Evolutionary conservation across 1,140 invertebrate genomes (phyloP), one percentile per base, ranked within the genome.

Genomic region (Homalodisca vitripennis): DNA sequence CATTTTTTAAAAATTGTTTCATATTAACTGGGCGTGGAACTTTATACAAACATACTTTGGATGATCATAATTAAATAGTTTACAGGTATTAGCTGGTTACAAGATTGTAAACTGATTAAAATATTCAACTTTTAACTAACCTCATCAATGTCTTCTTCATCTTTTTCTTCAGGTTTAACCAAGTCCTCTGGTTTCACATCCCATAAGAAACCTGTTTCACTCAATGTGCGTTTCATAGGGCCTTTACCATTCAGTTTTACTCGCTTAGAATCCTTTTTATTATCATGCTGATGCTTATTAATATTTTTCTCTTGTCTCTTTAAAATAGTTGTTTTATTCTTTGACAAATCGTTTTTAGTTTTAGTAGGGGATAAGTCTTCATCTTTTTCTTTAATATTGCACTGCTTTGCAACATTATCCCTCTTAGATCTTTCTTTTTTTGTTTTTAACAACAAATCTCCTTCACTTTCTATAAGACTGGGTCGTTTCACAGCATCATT

Each of bases 101-200:
- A n/a, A n/a, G n/a, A n/a, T n/a, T n/a, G n/a, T n/a, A n/a, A n/a
- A n/a, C n/a, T n/a, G n/a, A n/a, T n/a, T n/a, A n/a, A n/a, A n/a
- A n/a, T n/a, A n/a, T n/a, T n/a, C n/a, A n/a, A n/a, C n/a, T 29
- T 63, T 13, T 60, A 63, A 74, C 57, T 0, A 27, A 68, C 46
- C 13, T 71, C 67, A 32, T 71, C 66, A 48, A 24, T 53, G 17
- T 41, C 60, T 20, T 64, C 48, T 13, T 34, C 24, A 10, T 2
- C 64, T 17, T 32, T 20, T 17, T 67, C 64, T 34, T 31, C 47
- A 2, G 46, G 60, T 31, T 60, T 67, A 46, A 46, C 31, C 32
- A 71, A 66, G 60, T 71, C 70, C 30, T 64, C 60, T n/a, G 67
- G 47, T 17, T 67, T 71, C 17, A 63, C 67, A 53, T 68, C 51